Conservation (phyloP, 2,113 vertebrate species). For the Chitala chitala region DNA sequence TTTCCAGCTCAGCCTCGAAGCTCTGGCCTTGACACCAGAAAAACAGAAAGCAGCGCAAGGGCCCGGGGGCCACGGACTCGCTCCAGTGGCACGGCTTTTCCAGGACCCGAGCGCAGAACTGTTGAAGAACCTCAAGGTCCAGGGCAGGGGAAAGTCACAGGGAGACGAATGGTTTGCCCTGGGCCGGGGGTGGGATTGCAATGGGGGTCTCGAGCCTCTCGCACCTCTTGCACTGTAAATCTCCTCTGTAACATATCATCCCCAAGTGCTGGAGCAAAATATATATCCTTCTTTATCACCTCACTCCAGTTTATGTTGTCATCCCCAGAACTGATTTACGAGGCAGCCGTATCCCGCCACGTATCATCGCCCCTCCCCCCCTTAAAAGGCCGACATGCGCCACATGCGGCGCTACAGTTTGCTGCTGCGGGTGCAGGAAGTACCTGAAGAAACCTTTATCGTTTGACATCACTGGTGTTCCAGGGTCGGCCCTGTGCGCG, state of each 20-base stretch:
- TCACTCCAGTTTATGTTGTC: constrained; percentile 35
- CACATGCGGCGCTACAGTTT: too few species aligned
- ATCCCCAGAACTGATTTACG: constrained; percentile 38
- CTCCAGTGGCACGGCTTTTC: too few species aligned
- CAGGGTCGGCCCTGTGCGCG: too few species aligned
- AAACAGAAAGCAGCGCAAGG: too few species aligned
- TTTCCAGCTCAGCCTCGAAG: not conserved
- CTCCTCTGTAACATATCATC: not conserved
- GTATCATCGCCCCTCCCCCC: not conserved
- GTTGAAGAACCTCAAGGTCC: not conserved
- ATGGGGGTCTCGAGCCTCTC: not conserved
- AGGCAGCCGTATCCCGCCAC: constrained; percentile 17
- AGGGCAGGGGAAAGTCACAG: not conserved
- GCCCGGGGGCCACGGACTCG: too few species aligned
- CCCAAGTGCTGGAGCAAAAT: constrained; percentile 32
- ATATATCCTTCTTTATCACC: constrained; percentile 40
- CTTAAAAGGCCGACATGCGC: not conserved
- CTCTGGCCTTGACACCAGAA: not conserved
- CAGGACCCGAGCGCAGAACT: not conserved
- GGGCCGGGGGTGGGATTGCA: fast-evolving
- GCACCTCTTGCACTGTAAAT: constrained; percentile 25
- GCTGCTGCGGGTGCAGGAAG: too few species aligned
- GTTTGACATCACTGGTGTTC: too few species aligned
- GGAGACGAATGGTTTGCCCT: constrained; percentile 13
- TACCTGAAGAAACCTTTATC: too few species aligned